Base-by-base conservation (phyloP, 2,797 vertebrate genomes). In the Enteromius afrohamiltoni region DNA sequence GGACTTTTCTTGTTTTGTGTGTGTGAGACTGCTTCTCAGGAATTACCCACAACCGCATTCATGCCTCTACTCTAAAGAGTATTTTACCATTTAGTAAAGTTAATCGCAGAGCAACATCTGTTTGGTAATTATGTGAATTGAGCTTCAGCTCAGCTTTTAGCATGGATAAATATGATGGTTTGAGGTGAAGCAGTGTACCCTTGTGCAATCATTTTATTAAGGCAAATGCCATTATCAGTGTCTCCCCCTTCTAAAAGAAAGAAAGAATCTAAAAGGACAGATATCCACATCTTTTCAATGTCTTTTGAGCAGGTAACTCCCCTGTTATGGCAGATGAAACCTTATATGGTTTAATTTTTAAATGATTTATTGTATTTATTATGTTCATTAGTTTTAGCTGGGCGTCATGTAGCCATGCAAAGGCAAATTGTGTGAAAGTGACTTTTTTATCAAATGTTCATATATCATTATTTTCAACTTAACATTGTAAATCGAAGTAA, bases 1-100 rank as follows among this genome's bases (percentile, higher is more conserved):
- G 71, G 31, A 82, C 47, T 3, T 67, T 78, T 68, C 53, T 75
- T 80, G 3, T 29, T 79, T 81, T 83, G 64, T 68, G 34, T 77
- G 29, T 69, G 47, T 78, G 26, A 62, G 71, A 83, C 40, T 73
- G 78, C 23, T 85, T 79, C 80, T 86, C 77, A 83, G 83, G 73
- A 86, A 87, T 64, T 78, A 42, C 69, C 71, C 58, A 58, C 42
- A 42, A 86, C 45, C 16, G 4, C 40, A 40, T 65, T 29, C 9
- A 45, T 19, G n/a, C 34, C 42, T 79, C 49, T 47, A 34, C 31
- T 74, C 21, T 47, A 8, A 70, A 75, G 19, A 17, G 8, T 9
- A n/a, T 83, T 45, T 23, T 68, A 23, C 19, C 14, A 29, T 62
- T 74, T 71, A 65, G 4, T 64, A 76, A 77, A 70, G 42, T 42